Conservation (phyloP, 1,140 invertebrate species). For the Sinella curviseta region DNA sequence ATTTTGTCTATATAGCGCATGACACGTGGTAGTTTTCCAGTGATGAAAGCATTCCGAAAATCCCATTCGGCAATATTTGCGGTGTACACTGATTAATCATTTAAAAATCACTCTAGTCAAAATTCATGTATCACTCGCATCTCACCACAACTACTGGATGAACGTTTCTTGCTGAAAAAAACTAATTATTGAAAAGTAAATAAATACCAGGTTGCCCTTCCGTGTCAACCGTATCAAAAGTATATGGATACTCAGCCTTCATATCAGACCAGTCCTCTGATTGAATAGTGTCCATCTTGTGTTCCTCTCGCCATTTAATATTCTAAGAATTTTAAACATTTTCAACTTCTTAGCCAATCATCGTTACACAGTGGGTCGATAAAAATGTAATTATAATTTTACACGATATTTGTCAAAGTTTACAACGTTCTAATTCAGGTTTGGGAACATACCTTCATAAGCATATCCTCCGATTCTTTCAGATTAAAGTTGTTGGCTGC, state of each 20-base stretch:
- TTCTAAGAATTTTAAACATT: too few relatives aligned
- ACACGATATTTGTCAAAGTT: too few relatives aligned
- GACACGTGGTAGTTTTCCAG: not conserved
- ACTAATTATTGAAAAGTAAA: too few relatives aligned
- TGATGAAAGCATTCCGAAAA: not conserved
- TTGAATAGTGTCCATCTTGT: conserved; percentile 8
- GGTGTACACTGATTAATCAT: too few relatives aligned
- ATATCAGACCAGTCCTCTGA: not conserved
- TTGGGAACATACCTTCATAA: not conserved
- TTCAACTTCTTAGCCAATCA: too few relatives aligned
- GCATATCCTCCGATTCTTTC: not conserved
- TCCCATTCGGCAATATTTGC: not conserved
- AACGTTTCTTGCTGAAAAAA: not conserved
- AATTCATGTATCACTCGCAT: too few relatives aligned
- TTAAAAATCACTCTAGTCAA: too few relatives aligned
- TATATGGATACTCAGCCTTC: not conserved
- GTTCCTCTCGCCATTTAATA: not conserved
- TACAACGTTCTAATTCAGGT: not conserved
- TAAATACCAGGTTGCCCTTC: not conserved
- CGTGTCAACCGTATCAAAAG: not conserved
- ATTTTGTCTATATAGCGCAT: conserved; percentile 6
- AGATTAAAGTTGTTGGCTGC: not conserved
- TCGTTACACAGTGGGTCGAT: too few relatives aligned
- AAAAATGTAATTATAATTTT: not conserved
- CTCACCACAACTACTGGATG: not conserved